Conservation (phyloP, 2,113 vertebrate species). For the Phasianus colchicus region DNA sequence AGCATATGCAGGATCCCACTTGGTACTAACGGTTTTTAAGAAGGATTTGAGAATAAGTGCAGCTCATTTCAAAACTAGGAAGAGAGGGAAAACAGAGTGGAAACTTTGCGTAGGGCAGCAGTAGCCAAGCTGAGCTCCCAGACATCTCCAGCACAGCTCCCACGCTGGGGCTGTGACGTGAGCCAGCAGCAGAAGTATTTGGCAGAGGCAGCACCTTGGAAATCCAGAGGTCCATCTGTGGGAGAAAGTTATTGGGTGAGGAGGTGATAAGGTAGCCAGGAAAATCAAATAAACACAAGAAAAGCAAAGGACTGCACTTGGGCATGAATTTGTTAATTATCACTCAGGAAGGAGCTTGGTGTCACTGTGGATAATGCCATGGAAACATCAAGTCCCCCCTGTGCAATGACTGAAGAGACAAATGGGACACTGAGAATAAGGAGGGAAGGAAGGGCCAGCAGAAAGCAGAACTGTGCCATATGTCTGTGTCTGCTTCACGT, state of each 20-base stretch:
- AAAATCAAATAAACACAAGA: constrained; percentile 52
- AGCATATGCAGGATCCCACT: background rate
- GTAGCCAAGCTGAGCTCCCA: constrained; percentile 45
- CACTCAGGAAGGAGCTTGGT: background rate
- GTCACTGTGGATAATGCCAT: background rate
- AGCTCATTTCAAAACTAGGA: background rate
- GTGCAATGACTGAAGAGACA: background rate
- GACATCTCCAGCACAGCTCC: background rate
- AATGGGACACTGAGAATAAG: background rate
- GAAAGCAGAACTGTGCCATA: background rate
- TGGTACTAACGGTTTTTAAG: background rate
- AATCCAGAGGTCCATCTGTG: constrained; percentile 46
- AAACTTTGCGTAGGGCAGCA: constrained; percentile 11
- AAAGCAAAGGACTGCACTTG: background rate
- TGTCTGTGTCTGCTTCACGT: background rate
- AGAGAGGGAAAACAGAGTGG: constrained; percentile 5
- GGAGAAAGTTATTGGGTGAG: constrained; percentile 55
- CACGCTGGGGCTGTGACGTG: constrained; percentile 13
- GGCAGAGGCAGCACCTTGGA: background rate
- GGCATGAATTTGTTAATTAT: background rate
- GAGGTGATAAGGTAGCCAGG: constrained; percentile 61
- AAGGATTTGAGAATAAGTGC: background rate
- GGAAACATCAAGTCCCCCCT: rapidly evolving
- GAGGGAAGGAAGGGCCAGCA: background rate
- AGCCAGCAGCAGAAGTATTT: constrained; percentile 50